Conservation (phyloP, 92 coral and sea anemone genomes). For the Epizoanthus stellaris region DNA sequence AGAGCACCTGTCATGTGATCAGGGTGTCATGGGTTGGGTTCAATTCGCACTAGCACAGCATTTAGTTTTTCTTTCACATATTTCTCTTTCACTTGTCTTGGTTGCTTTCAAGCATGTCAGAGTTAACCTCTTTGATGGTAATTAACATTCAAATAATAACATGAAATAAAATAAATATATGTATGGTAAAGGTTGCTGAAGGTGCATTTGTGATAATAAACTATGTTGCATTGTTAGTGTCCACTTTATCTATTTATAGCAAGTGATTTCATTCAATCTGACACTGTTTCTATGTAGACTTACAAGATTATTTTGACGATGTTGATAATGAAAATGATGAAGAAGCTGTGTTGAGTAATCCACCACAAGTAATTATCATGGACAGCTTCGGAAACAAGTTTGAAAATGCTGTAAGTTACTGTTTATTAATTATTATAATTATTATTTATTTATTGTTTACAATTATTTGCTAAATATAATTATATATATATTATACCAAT, state of each 20-base stretch:
- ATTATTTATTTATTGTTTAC: too few species aligned
- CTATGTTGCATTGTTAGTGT: neutral
- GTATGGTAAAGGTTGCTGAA: neutral
- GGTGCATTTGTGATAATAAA: too few species aligned
- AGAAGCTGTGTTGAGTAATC: constrained; percentile 34
- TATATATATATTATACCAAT: too few species aligned
- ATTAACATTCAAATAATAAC: too few species aligned
- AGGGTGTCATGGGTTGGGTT: too few species aligned
- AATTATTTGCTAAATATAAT: too few species aligned
- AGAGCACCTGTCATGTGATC: too few species aligned
- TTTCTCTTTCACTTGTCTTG: too few species aligned
- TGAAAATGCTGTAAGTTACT: constrained; percentile 85
- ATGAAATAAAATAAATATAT: neutral
- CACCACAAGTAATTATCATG: constrained; percentile 79
- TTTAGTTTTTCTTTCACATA: too few species aligned
- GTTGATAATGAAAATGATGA: constrained; percentile 72
- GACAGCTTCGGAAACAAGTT: constrained; percentile 78
- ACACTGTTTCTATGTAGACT: constrained; percentile 40
- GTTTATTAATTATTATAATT: neutral
- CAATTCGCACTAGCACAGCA: too few species aligned
- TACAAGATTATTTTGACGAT: constrained; percentile 57
- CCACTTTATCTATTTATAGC: neutral
- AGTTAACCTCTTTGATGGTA: too few species aligned
- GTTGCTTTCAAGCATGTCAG: too few species aligned
- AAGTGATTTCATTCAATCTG: neutral